Evolutionary conservation across 1,140 invertebrate genomes (phyloP).

Genomic region (Drosophila malerkotliana): DNA sequence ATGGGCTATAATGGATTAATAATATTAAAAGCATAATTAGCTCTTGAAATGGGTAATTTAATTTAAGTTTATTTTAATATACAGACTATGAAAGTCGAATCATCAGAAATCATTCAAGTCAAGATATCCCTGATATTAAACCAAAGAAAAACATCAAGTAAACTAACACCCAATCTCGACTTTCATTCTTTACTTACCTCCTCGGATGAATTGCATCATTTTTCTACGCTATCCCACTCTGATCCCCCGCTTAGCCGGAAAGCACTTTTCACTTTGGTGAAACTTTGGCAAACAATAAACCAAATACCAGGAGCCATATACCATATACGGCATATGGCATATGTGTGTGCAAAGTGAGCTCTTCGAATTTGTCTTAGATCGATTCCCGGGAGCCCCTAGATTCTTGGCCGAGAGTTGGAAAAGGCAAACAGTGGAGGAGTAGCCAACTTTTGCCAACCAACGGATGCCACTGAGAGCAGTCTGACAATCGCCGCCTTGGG

Average conservation of each 20-base stretch:
- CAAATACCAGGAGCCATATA: conserved; percentile 11
- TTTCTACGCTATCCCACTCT: conserved; percentile 8
- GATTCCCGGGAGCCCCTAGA: conserved; percentile 26
- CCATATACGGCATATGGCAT: background rate
- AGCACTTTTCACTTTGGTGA: conserved; percentile 43
- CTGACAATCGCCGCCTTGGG: conserved; percentile 8
- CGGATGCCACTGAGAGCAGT: conserved; percentile 31
- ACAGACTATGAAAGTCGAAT: no score
- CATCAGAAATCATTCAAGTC: no score
- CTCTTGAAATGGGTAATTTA: background rate
- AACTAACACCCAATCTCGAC: background rate
- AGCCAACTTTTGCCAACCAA: conserved; percentile 18
- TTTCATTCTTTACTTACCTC: conserved; percentile 9
- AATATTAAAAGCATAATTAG: conserved; percentile 18
- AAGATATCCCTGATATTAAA: background rate
- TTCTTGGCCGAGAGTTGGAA: conserved; percentile 11
- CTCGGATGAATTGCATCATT: conserved; percentile 27
- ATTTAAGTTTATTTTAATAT: background rate
- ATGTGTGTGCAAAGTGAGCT: conserved; percentile 19
- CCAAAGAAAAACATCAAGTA: background rate
- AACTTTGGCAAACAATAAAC: conserved; percentile 46
- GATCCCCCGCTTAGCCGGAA: conserved; percentile 23
- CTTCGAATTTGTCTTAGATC: conserved; percentile 41
- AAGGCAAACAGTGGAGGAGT: conserved; percentile 25
- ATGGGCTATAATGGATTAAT: conserved; percentile 10